A percentile compares a stretch with the other conserved stretches of the same genome.
These are phyloP conservation scores for Oxygymnocypris stewartii DNA, from an alignment of 2,113 vertebrate genomes.

Conservation along the genomic window DNA sequence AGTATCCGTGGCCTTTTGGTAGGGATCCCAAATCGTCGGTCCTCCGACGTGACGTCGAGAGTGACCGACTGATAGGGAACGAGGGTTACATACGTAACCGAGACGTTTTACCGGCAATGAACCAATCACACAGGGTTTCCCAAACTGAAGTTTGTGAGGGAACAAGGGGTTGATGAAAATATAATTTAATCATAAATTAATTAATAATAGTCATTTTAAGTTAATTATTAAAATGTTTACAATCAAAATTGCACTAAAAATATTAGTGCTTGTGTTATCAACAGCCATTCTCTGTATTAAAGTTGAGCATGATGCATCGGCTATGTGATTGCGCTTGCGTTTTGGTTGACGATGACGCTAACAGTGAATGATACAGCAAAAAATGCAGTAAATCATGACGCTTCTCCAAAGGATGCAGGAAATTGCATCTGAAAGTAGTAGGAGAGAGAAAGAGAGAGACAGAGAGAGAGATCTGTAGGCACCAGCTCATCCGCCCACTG, in stretches of 20 bases:
- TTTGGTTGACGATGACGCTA: not conserved
- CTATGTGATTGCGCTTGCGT: not conserved
- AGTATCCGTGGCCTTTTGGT: too few species aligned
- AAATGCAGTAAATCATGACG: conserved; percentile 49
- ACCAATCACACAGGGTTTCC: not conserved
- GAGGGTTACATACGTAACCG: too few species aligned
- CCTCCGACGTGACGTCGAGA: too few species aligned
- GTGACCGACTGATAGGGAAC: too few species aligned
- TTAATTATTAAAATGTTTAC: too few species aligned
- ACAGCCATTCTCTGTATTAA: not conserved
- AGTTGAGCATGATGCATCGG: not conserved
- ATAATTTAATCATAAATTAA: too few species aligned
- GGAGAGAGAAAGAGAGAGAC: not conserved
- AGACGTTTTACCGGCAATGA: too few species aligned
- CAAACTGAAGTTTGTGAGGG: too few species aligned
- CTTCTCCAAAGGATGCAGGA: conserved; percentile 56
- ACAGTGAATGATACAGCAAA: conserved; percentile 45
- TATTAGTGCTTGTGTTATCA: not conserved
- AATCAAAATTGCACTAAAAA: too few species aligned
- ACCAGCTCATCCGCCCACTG: conserved; percentile 25
- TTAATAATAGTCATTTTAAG: too few species aligned
- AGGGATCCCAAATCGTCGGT: too few species aligned
- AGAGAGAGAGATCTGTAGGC: not conserved
- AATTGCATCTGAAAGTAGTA: conserved; percentile 42
- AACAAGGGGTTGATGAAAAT: too few species aligned